Evolutionary conservation across 2,113 vertebrate genomes (phyloP).

Genomic region (Ardeotis arabs): DNA sequence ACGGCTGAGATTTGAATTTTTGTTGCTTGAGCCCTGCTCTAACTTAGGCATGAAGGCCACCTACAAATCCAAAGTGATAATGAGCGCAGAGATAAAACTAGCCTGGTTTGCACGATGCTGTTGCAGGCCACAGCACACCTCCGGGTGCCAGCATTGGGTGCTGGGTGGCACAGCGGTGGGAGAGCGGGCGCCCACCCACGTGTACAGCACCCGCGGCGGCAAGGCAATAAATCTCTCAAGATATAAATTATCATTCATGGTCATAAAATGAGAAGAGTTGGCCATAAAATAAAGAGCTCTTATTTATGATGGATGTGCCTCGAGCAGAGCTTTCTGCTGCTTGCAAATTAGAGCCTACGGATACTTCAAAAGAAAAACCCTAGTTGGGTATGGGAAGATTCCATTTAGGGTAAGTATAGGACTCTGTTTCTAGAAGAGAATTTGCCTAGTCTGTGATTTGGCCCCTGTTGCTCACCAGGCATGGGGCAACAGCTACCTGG

Average conservation of each 20-base stretch:
- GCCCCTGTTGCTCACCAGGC: neutral
- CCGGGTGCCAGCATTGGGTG: neutral
- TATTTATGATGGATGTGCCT: neutral
- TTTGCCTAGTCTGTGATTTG: neutral
- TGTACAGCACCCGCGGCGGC: fast-evolving
- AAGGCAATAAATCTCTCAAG: neutral
- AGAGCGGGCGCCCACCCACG: fast-evolving
- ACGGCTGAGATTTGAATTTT: neutral
- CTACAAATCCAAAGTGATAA: neutral
- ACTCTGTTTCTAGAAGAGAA: neutral
- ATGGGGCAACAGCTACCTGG: neutral
- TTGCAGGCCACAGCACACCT: neutral
- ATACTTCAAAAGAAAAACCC: neutral
- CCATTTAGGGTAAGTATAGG: neutral
- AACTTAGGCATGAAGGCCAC: neutral
- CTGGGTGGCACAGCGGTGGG: neutral
- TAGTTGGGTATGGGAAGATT: neutral
- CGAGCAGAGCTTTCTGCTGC: neutral
- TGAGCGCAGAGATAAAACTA: neutral
- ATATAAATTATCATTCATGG: neutral
- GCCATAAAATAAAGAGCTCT: neutral
- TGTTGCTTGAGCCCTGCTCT: neutral
- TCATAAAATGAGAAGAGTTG: neutral
- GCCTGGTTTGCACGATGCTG: neutral
- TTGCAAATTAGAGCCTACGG: neutral